Evolutionary conservation across 2,113 vertebrate genomes (phyloP).

Genomic region (Grammomys dolichurus): DNA sequence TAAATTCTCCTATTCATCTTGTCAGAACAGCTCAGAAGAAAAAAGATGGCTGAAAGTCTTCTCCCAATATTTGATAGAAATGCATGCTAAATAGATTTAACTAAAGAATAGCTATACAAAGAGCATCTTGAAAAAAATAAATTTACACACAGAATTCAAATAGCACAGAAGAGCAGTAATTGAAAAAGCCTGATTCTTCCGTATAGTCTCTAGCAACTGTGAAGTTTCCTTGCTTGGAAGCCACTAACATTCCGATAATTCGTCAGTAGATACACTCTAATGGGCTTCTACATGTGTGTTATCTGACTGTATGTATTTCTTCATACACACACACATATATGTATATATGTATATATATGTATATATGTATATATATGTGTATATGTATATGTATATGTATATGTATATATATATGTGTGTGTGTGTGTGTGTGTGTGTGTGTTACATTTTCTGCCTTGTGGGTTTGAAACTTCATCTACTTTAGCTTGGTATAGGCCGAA

Average conservation of each 20-base stretch:
- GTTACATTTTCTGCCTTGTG: not conserved
- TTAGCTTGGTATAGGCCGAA: slow-evolving; percentile 26
- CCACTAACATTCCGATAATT: not conserved
- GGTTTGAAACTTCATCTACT: not conserved
- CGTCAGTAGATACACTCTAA: not conserved
- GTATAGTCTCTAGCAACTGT: not conserved
- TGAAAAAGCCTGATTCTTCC: not conserved
- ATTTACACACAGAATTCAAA: slow-evolving; percentile 22
- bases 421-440: no score
- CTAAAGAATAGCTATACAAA: not conserved
- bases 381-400: no score
- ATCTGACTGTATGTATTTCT: not conserved
- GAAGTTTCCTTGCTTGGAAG: not conserved
- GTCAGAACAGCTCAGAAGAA: not conserved
- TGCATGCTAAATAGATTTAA: slow-evolving; percentile 51
- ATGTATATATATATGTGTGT: no score
- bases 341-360: no score
- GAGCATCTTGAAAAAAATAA: not conserved
- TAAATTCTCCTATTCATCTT: slow-evolving; percentile 33
- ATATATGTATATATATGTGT: no score
- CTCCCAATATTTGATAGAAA: slow-evolving; percentile 29
- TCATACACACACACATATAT: no score
- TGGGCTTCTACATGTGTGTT: not conserved
- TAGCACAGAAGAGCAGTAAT: not conserved
- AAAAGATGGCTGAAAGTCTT: not conserved